A percentile compares a stretch with the other conserved stretches of the same genome.
Evolutionary conservation across 2,888 invertebrate genomes (phyloP).

Genomic region (Nyleta sp.): DNA sequence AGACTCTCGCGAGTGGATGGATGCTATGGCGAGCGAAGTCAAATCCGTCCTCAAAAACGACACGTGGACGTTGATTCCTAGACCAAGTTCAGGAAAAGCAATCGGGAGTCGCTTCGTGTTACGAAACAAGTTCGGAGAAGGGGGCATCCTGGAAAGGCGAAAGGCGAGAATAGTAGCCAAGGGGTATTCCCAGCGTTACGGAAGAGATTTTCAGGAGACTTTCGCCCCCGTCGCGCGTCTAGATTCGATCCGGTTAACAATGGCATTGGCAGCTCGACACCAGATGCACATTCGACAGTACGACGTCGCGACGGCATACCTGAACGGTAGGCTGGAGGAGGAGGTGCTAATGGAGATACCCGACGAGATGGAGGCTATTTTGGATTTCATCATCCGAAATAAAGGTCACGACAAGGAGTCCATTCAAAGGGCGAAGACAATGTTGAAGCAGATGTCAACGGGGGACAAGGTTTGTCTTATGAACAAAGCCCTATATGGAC

Average conservation of each 20-base stretch:
- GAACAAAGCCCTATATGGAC: neutral
- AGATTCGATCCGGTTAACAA: neutral
- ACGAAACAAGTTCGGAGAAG: neutral
- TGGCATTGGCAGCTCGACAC: neutral
- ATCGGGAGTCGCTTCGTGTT: constrained; percentile 1
- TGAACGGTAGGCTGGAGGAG: neutral
- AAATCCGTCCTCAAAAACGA: neutral
- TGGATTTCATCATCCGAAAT: neutral
- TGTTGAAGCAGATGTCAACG: neutral
- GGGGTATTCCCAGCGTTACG: neutral
- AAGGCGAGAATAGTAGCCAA: neutral
- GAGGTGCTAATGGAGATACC: neutral
- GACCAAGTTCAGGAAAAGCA: neutral
- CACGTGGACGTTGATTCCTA: neutral
- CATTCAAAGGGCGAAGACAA: neutral
- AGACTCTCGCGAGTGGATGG: constrained; percentile 1
- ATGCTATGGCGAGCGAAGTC: neutral
- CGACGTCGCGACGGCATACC: neutral
- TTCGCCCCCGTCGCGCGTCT: neutral
- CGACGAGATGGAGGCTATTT: neutral
- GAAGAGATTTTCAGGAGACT: neutral
- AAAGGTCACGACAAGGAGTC: neutral
- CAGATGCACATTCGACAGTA: neutral
- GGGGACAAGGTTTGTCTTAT: neutral
- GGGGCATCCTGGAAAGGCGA: neutral